Percentiles rank a stretch among this genome's conserved stretches.
phyloP scores from a whole-genome alignment of 2,888 invertebrate species.

The Andrena marginata region DNA sequence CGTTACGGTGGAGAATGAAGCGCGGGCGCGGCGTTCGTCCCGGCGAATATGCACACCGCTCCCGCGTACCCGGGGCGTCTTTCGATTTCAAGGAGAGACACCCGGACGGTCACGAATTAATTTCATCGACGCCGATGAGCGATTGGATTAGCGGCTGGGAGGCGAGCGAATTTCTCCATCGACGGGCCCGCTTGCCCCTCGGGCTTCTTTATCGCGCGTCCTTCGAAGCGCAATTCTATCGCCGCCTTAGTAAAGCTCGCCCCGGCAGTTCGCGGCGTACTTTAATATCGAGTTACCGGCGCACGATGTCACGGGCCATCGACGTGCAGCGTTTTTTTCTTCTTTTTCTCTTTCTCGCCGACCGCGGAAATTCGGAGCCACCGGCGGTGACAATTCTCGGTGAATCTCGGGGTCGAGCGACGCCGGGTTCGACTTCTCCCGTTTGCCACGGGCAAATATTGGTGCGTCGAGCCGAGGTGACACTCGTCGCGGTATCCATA shows the following conservation, averaged over 20 bases:
- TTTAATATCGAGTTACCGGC: constrained; percentile 17
- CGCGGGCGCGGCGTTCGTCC: not conserved
- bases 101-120: not conserved
- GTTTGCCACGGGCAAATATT: not conserved
- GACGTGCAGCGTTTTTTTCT: not conserved
- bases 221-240: not conserved
- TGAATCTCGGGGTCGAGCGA: not conserved
- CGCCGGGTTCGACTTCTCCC: not conserved
- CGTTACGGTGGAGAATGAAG: no score
- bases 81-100: not conserved
- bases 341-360: not conserved
- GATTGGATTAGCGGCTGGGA: not conserved
- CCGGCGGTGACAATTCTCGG: not conserved
- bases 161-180: not conserved
- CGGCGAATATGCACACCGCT: no score
- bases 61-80: not conserved
- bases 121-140: not conserved
- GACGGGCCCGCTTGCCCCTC: not conserved
- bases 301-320: not conserved
- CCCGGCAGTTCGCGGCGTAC: not conserved
- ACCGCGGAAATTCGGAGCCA: not conserved
- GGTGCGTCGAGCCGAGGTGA: not conserved
- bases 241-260: not conserved
- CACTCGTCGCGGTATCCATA: not conserved
- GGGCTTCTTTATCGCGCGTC: not conserved